These are phyloP conservation scores for Mormyrops attenuatus DNA, from an alignment of 2,797 vertebrate genomes.

Conservation along the genomic window DNA sequence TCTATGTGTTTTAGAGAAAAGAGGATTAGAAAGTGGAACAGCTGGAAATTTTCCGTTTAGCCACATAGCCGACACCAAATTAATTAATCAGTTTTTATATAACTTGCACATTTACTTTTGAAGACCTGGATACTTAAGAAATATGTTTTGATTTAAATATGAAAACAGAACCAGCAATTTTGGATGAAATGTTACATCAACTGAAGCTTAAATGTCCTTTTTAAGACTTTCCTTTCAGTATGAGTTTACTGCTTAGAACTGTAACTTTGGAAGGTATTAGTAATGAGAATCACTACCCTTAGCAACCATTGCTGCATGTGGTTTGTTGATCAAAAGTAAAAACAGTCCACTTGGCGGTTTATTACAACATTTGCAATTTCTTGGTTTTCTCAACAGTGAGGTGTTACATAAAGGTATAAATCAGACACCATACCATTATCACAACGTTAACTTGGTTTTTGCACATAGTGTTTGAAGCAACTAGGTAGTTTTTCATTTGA, in stretches of 20 bases:
- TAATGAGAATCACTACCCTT: neutral
- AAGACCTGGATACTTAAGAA: neutral
- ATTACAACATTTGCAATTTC: neutral
- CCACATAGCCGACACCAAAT: neutral
- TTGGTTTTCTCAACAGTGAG: neutral
- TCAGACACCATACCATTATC: neutral
- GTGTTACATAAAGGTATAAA: neutral
- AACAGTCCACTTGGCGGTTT: neutral
- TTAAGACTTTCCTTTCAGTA: neutral
- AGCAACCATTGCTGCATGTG: neutral
- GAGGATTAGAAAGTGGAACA: neutral
- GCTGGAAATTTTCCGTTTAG: neutral
- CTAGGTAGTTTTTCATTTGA: neutral
- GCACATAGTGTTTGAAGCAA: neutral
- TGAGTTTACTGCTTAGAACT: neutral
- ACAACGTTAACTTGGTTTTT: neutral
- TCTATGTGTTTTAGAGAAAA: neutral
- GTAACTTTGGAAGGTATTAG: neutral
- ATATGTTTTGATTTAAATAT: neutral
- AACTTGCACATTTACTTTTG: neutral
- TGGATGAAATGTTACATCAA: neutral
- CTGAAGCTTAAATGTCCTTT: neutral
- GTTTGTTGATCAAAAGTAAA: neutral
- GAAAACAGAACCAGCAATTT: neutral
- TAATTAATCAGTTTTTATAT: neutral